Evolutionary conservation across 2,113 vertebrate genomes (phyloP), one percentile per base, ranked within the genome.

Genomic region (Zapornia atra): DNA sequence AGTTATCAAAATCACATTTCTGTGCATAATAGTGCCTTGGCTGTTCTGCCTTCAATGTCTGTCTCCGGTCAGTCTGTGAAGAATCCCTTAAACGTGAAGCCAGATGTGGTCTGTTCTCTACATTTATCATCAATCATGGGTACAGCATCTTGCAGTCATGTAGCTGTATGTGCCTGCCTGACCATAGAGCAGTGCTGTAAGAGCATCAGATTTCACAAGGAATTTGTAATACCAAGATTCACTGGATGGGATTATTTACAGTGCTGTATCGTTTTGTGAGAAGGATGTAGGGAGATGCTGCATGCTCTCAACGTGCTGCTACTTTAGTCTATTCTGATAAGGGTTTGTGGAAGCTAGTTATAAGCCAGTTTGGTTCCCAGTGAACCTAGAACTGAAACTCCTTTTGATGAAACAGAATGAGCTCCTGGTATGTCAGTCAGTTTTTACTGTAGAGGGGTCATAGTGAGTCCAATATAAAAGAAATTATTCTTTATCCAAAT

Each of bases 81-180:
- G 79, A 96, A 77, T 96, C 76, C 64, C 6, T 1, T 88, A 91
- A 94, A 86, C 65, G 50, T 93, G 61, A 92, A 91, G 85, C 83
- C 95, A 96, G 82, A 96, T 94, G 92, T 94, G 53, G 54, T 89
- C 94, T 94, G 92, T 69, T 96, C 92, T 94, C 81, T 72, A 15
- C 83, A 66, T 94, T 92, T 89, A 61, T 87, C 83, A 88, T 95
- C 65, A 48, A 15, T 94, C 76, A 44, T 2, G 9, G 40, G 10
- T 72, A 51, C 7, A 5, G 53, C 28, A 22, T 92, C 77, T 91
- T 72, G 57, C 36, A 76, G 83, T 84, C 71, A 11, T 71, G 68
- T 78, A 92, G 71, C 75, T 81, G 56, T 82, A 0, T 72, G 76
- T 72, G 92, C n/a, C 66, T 93, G 87, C 71, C 63, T 94, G 60